Evolutionary conservation across 2,113 vertebrate genomes (phyloP).

Genomic region (Syngnathus typhle): DNA sequence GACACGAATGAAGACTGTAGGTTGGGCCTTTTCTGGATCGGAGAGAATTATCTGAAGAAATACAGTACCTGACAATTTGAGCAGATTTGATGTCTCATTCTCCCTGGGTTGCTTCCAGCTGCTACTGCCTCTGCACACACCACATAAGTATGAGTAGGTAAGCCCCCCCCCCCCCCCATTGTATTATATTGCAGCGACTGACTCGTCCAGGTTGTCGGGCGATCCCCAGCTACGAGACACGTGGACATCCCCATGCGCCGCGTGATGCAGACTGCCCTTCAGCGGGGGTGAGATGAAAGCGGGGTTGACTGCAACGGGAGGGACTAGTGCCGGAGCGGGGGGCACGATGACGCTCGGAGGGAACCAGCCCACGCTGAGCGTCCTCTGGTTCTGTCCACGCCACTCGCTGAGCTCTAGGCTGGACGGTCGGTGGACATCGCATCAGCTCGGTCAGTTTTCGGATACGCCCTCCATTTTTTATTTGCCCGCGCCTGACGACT

Average conservation of each 20-base stretch:
- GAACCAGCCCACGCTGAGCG: slow-evolving; percentile 74
- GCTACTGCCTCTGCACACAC: slow-evolving; percentile 31
- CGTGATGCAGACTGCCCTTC: slow-evolving; percentile 66
- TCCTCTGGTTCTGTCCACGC: slow-evolving; percentile 82
- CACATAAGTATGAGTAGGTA: slow-evolving; percentile 16
- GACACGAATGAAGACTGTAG: too few species aligned
- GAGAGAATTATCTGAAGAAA: neutral
- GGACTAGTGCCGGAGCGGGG: neutral
- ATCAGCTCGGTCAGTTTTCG: neutral
- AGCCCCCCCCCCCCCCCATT: neutral
- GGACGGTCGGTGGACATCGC: neutral
- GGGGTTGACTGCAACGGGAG: neutral
- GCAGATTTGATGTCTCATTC: slow-evolving; percentile 61
- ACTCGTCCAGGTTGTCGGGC: slow-evolving; percentile 66
- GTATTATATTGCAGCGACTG: slow-evolving; percentile 34
- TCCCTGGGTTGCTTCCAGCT: slow-evolving; percentile 44
- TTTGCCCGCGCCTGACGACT: neutral
- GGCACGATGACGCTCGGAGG: slow-evolving; percentile 57
- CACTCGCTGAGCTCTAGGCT: slow-evolving; percentile 76
- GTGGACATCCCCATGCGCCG: slow-evolving; percentile 59
- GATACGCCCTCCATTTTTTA: too few species aligned
- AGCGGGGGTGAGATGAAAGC: slow-evolving; percentile 64
- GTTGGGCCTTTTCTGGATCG: too few species aligned
- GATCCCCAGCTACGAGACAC: slow-evolving; percentile 56
- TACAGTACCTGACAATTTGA: slow-evolving; percentile 59